Base-by-base conservation (phyloP, 1,140 invertebrate genomes). In the Drosophila ogumai region DNA sequence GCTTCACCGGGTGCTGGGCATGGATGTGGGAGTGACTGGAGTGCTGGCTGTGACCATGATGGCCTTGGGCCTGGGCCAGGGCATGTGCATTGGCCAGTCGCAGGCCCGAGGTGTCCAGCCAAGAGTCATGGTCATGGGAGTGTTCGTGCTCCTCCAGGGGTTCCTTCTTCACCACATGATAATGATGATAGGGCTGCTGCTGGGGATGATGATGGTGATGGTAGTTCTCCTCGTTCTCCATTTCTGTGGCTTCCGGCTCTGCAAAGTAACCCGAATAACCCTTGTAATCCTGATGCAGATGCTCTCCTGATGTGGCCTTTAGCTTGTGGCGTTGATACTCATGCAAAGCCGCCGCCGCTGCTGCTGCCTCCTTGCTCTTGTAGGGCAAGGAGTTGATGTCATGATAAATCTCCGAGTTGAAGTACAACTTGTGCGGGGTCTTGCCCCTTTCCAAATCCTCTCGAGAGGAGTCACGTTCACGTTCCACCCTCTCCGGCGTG, bases 361-460 rank as follows among this genome's bases (percentile, higher is more conserved):
- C 52, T 4, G 52, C 52, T 5, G 52, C 60, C 67, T 81, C 58
- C 25, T 91, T 79, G 3, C 61, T 64, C 38, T 91, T 92, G 58
- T 90, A 92, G 1, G 90, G 82, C 78, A 92, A 17, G 2, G 91
- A 81, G 38, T 93, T 93, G 17, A 93, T 92, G 44, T 92, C 92
- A 22, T 92, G 92, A 69, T 92, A 92, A 34, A 91, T 92, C 28
- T 92, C 90, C 8, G 90, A 91, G 34, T 92, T 92, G 47, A 92
- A 92, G 17, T 91, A 91, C 3, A 92, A 49, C 22, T 92, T 92
- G 13, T 85, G 84, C 0, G 46, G 46, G 0, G 77, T 77, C 36
- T 92, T 92, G 8, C 19, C 73, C 9, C 49, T 2, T 0, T 56
- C 64, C 13, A 58, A 22, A 6, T 72, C 69, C n/a, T 72, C 69